Percentiles rank a stretch among this genome's conserved stretches.
Conservation (phyloP, 2,888 invertebrate species). For the Empis livida region DNA sequence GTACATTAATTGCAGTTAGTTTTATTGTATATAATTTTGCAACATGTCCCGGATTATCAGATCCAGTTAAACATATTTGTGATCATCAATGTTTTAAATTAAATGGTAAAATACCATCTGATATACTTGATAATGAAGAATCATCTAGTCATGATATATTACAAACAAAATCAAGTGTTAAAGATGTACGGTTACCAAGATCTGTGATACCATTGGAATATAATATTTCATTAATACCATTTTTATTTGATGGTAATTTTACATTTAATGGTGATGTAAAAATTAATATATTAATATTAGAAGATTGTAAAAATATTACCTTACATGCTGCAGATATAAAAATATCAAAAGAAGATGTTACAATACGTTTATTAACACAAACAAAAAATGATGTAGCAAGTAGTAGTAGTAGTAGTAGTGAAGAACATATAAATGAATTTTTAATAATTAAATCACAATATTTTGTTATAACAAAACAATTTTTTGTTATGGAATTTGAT, state of each 20-base stretch:
- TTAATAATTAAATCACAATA: slow-evolving; percentile 36
- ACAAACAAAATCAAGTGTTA: slow-evolving; percentile 24
- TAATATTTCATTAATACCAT: slow-evolving; percentile 55
- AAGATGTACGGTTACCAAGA: slow-evolving; percentile 57
- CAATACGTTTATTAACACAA: not conserved
- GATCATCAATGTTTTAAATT: slow-evolving; percentile 4
- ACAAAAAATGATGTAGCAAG: not conserved
- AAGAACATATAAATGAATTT: slow-evolving; percentile 15
- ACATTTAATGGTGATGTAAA: slow-evolving; percentile 61
- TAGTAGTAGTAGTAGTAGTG: slow-evolving; percentile 2
- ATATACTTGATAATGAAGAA: slow-evolving; percentile 12
- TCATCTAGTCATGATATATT: slow-evolving; percentile 13
- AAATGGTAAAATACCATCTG: slow-evolving; percentile 2
- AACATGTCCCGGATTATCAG: slow-evolving; percentile 42
- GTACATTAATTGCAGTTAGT: slow-evolving; percentile 55
- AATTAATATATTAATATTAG: slow-evolving; percentile 47
- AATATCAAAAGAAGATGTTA: slow-evolving; percentile 45
- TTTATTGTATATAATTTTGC: slow-evolving; percentile 66
- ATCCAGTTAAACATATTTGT: slow-evolving; percentile 7
- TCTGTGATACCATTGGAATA: slow-evolving; percentile 56
- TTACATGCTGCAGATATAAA: slow-evolving; percentile 60
- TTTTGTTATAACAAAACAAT: slow-evolving; percentile 50
- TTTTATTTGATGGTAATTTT: slow-evolving; percentile 60
- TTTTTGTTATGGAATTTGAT: slow-evolving; percentile 51
- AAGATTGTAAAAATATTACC: slow-evolving; percentile 49